Evolutionary conservation across 2,797 vertebrate genomes (phyloP).

Genomic region (Agapornis canus): DNA sequence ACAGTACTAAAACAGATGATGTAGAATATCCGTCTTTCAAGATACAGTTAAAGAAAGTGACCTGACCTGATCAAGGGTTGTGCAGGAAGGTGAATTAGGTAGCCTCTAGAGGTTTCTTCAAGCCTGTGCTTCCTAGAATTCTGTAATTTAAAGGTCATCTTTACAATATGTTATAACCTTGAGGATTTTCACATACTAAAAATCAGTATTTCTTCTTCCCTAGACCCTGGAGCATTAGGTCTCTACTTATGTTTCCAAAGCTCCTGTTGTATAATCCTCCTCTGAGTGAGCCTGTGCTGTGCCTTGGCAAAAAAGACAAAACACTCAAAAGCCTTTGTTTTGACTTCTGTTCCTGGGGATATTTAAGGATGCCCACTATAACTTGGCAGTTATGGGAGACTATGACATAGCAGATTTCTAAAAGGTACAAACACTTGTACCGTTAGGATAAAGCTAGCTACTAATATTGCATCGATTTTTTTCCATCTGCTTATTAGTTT

Average conservation of each 20-base stretch:
- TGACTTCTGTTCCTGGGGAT: background rate
- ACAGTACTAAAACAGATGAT: background rate
- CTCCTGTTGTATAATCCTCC: background rate
- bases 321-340: background rate
- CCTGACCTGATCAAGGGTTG: background rate
- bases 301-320: background rate
- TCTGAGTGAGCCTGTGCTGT: background rate
- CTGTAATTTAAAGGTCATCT: background rate
- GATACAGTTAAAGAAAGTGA: background rate
- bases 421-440: background rate
- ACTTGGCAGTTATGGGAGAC: background rate
- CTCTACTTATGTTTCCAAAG: background rate
- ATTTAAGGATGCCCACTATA: background rate
- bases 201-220: background rate
- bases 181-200: background rate
- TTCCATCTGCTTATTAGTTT: background rate
- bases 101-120: background rate
- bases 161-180: background rate
- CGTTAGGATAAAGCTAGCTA: background rate
- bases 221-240: background rate
- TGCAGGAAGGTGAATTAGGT: background rate
- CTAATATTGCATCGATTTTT: background rate
- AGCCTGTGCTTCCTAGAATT: background rate
- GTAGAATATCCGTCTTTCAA: background rate
- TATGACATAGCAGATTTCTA: background rate